Base-by-base conservation (phyloP, 2,888 invertebrate genomes). In the Timandra comae region DNA sequence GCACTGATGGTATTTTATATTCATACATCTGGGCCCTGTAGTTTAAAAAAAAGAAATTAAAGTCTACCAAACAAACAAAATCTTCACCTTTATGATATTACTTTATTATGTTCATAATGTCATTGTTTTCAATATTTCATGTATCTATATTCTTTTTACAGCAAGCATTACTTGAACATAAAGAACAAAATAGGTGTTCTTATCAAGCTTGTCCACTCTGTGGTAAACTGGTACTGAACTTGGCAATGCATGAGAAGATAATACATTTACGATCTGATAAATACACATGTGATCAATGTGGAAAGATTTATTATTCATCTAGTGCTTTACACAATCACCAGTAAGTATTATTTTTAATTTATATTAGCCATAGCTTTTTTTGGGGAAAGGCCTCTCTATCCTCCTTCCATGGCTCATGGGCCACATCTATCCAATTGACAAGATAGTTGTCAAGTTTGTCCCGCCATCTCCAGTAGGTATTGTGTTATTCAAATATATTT, bases 251-350 rank as follows among this genome's bases (percentile, higher is more conserved):
- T 26, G 47, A 46, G 29, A 41, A 46, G 22, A 44, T 42, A 27
- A 47, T 52, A 3, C 54, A 54, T 37, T 27, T 42, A 3, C 30
- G 46, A 2, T 38, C 37, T 3, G 33, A 51, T 21, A 44, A 46
- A 20, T 51, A 46, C 30, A 55, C 52, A 3, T 55, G 55, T 19
- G 51, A 55, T 36, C 39, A 51, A 30, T 55, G 55, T 46, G 55
- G 55, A 3, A 55, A 51, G 44, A 38, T 47, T 13, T 49, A 39
- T 19, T 49, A 49, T 22, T 47, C 55, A 11, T 36, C 48, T 20
- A 51, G 46, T 3, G 33, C 44, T 20, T 34, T 49, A 21, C 19
- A 38, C 8, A 52, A 51, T 30, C 55, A 55, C 38, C 34, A 49
- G 55, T 51, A 40, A 39, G 45, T 32, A 12, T 12, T 7, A 4